Evolutionary conservation across 2,113 vertebrate genomes (phyloP).

Genomic region (Pygoscelis adeliae): DNA sequence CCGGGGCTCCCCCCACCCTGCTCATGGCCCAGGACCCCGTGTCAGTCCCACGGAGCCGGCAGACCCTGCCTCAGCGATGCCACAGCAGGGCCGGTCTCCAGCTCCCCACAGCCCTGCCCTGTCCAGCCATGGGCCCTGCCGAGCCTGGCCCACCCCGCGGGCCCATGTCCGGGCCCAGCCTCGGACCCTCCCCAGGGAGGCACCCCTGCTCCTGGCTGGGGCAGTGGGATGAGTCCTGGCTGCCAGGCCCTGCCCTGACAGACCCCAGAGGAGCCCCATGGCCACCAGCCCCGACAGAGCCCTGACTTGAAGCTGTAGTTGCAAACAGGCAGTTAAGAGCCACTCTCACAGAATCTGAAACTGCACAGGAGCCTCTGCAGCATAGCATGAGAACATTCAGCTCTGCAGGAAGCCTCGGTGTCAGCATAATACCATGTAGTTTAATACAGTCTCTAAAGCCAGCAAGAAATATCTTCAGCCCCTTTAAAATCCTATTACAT

Average conservation of each 20-base stretch:
- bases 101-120: neutral
- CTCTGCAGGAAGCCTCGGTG: neutral
- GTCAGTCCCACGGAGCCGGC: accelerated
- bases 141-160: accelerated
- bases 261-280: neutral
- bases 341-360: neutral
- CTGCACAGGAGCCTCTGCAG: neutral
- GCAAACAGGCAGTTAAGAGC: neutral
- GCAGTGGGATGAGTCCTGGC: accelerated
- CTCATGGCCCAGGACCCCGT: neutral
- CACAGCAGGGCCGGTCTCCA: accelerated
- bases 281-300: accelerated
- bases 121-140: accelerated
- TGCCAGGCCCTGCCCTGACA: neutral
- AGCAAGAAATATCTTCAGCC: neutral
- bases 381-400: neutral
- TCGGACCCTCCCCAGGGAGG: neutral
- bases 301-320: neutral
- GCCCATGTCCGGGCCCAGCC: neutral
- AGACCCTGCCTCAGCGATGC: neutral
- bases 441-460: neutral
- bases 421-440: neutral
- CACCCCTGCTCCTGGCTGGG: neutral
- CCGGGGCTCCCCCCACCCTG: accelerated
- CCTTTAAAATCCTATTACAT: neutral